Evolutionary conservation across 2,888 invertebrate genomes (phyloP).

Genomic region (Orthosia incerta): DNA sequence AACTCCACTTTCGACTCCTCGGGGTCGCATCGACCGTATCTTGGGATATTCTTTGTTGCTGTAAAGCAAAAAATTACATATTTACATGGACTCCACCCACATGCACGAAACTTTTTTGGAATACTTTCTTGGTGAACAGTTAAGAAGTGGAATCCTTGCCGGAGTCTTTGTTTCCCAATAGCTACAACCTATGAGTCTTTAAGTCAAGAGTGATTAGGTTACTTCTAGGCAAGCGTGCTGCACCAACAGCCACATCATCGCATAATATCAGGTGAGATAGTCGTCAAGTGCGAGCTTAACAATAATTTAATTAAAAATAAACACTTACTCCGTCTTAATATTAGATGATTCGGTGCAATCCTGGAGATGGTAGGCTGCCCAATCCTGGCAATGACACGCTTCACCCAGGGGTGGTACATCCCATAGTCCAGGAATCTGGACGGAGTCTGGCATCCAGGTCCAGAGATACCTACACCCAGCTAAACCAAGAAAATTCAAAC

Average conservation of each 20-base stretch:
- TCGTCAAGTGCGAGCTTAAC: too few relatives aligned
- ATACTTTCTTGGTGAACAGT: too few relatives aligned
- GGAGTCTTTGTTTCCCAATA: too few relatives aligned
- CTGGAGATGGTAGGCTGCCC: constrained; percentile 57
- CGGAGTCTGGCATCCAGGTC: constrained; percentile 68
- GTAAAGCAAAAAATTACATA: background rate
- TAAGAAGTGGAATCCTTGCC: too few relatives aligned
- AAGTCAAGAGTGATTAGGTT: too few relatives aligned
- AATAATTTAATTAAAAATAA: too few relatives aligned
- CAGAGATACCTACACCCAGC: constrained; percentile 29
- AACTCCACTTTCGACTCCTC: constrained; percentile 41
- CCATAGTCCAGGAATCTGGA: constrained; percentile 73
- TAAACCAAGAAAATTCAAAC: background rate
- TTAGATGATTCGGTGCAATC: constrained; percentile 35
- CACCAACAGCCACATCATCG: too few relatives aligned
- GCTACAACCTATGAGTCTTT: too few relatives aligned
- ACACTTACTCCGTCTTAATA: constrained; percentile 53
- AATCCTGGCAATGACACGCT: constrained; percentile 27
- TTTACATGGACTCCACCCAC: too few relatives aligned
- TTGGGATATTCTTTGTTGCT: constrained; percentile 32
- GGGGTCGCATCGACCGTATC: constrained; percentile 45
- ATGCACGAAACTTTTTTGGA: too few relatives aligned
- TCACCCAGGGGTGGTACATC: constrained; percentile 66
- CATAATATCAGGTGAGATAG: too few relatives aligned
- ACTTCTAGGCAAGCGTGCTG: too few relatives aligned